Base-by-base conservation (phyloP, 1,140 invertebrate species). In the Musca domestica region DNA sequence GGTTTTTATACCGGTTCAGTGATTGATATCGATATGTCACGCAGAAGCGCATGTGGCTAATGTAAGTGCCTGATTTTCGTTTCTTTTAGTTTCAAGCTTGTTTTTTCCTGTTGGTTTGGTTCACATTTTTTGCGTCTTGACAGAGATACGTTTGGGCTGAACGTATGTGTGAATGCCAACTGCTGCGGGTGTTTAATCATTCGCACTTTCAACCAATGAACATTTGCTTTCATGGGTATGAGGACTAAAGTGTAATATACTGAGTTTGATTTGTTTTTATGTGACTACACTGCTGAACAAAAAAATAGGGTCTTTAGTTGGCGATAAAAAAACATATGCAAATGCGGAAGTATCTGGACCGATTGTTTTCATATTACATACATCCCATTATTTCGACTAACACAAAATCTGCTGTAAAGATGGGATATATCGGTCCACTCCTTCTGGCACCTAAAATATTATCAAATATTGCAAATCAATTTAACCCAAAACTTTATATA, bases 21-120 rank as follows among this genome's bases (percentile, higher is more conserved):
- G 77, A 80, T 80, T 80, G 77, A 80, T 80, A 78, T 71, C 77
- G 69, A 75, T 75, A 71, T 80, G 77, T 80, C 77, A 80, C 77
- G 77, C 77, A 80, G 77, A 76, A 74, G 77, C 77, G 77, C 77
- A 79, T 80, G 77, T 79, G 74, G 75, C 76, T 79, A 76, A 79
- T 77, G 69, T 48, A n/a, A 66, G 64, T 54, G 51, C 52, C 58
- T 68, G 67, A 30, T 51, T 68, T 68, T 34, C 17, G 30, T 49
- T 41, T 47, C 20, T 68, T 10, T 12, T n/a, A 56, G 25, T 14
- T 27, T 14, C 22, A 56, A 14, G 6, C 4, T 51, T 51, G 6
- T 51, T 51, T 22, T 51, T 51, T 19, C 5, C 17, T 49, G 17
- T 49, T n/a, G 15, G 47, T 49, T n/a, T 49, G 48, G 17, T 9